Conservation (phyloP, 2,797 vertebrate genomes). For the Pseudopleuronectes americanus region DNA sequence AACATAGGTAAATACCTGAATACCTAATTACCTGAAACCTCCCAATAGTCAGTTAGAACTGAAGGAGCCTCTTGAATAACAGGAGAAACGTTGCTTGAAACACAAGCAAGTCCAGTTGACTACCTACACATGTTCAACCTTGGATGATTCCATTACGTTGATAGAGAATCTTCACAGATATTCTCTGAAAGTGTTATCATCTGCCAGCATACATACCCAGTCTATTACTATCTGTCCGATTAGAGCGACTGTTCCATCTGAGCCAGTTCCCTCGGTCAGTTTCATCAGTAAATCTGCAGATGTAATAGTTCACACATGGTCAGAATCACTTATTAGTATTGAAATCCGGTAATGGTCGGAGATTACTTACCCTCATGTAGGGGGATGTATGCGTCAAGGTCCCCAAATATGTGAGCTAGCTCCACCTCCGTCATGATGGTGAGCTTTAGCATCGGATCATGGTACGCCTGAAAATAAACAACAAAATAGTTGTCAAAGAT, state of each 20-base stretch:
- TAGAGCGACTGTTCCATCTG: constrained; percentile 92
- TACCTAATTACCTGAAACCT: too few relatives aligned
- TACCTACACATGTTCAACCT: too few relatives aligned
- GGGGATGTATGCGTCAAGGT: constrained; percentile 96
- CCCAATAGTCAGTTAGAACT: too few relatives aligned
- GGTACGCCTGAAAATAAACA: constrained; percentile 87
- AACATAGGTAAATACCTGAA: too few relatives aligned
- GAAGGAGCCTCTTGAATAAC: too few relatives aligned
- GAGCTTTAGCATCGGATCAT: constrained; percentile 97
- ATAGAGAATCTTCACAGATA: too few relatives aligned
- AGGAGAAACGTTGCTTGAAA: too few relatives aligned
- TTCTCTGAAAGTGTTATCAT: not conserved
- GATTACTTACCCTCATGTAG: constrained; percentile 87
- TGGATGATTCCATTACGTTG: too few relatives aligned
- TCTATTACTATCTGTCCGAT: constrained; percentile 94
- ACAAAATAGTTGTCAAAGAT: not conserved
- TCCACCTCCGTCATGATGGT: constrained; percentile 98
- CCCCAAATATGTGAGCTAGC: constrained; percentile 94
- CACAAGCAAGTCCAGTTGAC: too few relatives aligned
- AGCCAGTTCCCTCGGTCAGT: constrained; percentile 88
- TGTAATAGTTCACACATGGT: not conserved
- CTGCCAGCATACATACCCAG: constrained; percentile 86
- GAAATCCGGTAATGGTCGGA: not conserved
- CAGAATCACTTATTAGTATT: not conserved
- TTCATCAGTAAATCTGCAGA: constrained; percentile 88